A percentile compares a stretch with the other conserved stretches of the same genome.
Evolutionary conservation across 2,797 vertebrate genomes (phyloP).

Genomic region (Euthynnus affinis): DNA sequence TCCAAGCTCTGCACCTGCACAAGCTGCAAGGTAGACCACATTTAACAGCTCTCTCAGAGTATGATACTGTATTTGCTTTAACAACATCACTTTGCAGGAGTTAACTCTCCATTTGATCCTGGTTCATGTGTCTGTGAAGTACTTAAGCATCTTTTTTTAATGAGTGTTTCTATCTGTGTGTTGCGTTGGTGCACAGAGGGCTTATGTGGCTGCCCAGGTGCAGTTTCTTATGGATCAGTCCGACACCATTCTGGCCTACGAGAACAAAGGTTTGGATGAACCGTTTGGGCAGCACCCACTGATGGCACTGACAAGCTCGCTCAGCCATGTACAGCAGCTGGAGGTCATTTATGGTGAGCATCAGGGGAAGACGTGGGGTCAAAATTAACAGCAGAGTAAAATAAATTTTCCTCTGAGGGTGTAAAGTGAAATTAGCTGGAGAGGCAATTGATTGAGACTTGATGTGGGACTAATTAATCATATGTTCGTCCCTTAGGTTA

Average conservation of each 20-base stretch:
- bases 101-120: conserved; percentile 16
- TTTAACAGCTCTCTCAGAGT: background rate
- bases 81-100: background rate
- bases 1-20: conserved; percentile 92
- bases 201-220: conserved; percentile 90
- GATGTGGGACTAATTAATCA: conserved; percentile 23
- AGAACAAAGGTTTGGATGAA: conserved; percentile 90
- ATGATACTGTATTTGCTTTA: conserved; percentile 18
- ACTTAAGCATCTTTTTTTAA: no score
- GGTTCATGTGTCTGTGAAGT: conserved; percentile 1
- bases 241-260: conserved; percentile 95
- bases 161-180: background rate
- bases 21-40: conserved; percentile 88
- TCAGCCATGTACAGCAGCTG: conserved; percentile 94
- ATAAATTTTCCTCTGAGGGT: background rate
- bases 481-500: conserved; percentile 84
- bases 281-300: conserved; percentile 90
- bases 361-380: background rate
- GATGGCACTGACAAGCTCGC: conserved; percentile 90
- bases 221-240: conserved; percentile 93
- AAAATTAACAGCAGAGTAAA: background rate
- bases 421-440: conserved; percentile 23
- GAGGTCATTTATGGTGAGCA: conserved; percentile 94
- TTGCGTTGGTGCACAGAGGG: conserved; percentile 77
- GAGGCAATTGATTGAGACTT: conserved; percentile 17